Conservation (phyloP, 1,140 invertebrate genomes). For the Telenomus remus region DNA sequence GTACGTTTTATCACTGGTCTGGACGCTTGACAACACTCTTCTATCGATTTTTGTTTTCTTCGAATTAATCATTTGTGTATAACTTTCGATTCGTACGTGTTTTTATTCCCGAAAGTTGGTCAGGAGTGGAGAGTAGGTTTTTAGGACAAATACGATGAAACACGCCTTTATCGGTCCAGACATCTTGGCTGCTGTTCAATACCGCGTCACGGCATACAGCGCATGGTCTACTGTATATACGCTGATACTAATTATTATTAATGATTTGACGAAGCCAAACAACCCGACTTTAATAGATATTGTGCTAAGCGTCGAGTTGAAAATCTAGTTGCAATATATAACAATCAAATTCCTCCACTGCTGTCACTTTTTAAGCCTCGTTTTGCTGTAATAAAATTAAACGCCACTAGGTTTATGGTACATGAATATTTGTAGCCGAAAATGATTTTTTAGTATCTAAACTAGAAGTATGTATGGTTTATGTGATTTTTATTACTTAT, state of each 20-base stretch:
- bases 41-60: too few relatives aligned
- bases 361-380: constrained; percentile 23
- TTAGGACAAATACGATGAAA: constrained; percentile 32
- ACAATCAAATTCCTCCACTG: constrained; percentile 32
- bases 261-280: constrained; percentile 57
- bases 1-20: too few relatives aligned
- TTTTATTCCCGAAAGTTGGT: too few relatives aligned
- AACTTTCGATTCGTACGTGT: too few relatives aligned
- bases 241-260: constrained; percentile 56
- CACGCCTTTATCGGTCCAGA: constrained; percentile 37
- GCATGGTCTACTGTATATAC: constrained; percentile 35
- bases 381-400: constrained; percentile 28
- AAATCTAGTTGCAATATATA: constrained; percentile 44
- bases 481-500: too few relatives aligned
- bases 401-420: not conserved
- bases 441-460: too few relatives aligned
- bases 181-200: constrained; percentile 58
- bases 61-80: not conserved
- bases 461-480: too few relatives aligned
- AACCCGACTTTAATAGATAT: constrained; percentile 51
- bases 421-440: too few relatives aligned
- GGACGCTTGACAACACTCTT: too few relatives aligned
- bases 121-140: too few relatives aligned
- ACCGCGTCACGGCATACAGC: constrained; percentile 32
- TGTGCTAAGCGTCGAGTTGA: constrained; percentile 44